Base-by-base conservation (phyloP, 1,140 invertebrate genomes). In the Sycophaga agraensis region DNA sequence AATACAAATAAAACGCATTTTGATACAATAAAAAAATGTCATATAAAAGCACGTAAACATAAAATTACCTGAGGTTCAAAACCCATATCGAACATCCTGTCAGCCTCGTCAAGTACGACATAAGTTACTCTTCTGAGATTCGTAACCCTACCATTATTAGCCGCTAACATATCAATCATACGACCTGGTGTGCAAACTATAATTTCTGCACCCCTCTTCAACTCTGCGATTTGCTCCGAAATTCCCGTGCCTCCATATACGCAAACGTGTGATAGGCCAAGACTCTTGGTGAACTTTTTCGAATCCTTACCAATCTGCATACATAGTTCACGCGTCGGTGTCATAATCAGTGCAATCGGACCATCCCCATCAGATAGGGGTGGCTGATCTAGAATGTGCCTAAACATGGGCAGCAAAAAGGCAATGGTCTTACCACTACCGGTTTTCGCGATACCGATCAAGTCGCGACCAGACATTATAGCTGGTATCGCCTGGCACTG, bases 11-110 rank as follows among this genome's bases (percentile, higher is more conserved):
- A 31, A 6, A 6, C 28, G n/a, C 28, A 6, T 31, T 11, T 31
- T 11, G 11, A 31, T 6, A 31, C 11, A 31, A 31, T 31, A 6
- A 31, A 31, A 24, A 12, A 45, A 22, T 42, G 21, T 19, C 17
- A 42, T 0, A 7, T 45, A 40, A 40, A 17, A 40, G n/a, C 1
- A 14, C 1, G 17, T 4, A 24, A 12, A 31, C 11, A 6, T 9
- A 2, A 1, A 42, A 26, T 55, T 12, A 48, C 92, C 82, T 99
- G 97, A 5, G 97, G 97, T 81, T 99, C 97, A 80, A 99, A 99
- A 16, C 97, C 97, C 96, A 99, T 98, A 74, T 99, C 98, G 75
- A 99, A 99, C 97, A 99, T 99, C 34, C 98, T 83, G 80, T 99
- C 98, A 2, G 98, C 98, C 81, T 99, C 98, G 80, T 99, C 98